These are phyloP conservation scores for Dicrurus megarhynchus DNA, from an alignment of 2,113 vertebrate species.

Conservation along the genomic window DNA sequence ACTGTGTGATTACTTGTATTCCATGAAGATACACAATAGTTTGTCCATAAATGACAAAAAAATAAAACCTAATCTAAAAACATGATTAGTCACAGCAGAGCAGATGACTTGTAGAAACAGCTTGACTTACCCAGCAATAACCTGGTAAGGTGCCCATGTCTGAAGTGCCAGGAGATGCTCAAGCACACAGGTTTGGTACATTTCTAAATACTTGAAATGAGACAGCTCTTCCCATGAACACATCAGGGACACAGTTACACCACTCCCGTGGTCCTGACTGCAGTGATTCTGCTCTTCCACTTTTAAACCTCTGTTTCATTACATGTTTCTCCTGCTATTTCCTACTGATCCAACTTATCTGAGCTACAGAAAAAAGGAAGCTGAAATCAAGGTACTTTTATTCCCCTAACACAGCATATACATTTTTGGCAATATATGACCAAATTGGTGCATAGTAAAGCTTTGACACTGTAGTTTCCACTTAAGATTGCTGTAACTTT, in stretches of 20 bases:
- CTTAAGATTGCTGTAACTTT: background rate
- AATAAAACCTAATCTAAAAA: background rate
- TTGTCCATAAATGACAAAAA: background rate
- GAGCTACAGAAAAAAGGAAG: background rate
- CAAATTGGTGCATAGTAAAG: background rate
- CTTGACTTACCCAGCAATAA: background rate
- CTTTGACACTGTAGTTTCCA: background rate
- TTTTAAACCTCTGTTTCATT: background rate
- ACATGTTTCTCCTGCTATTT: background rate
- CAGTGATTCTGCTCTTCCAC: background rate
- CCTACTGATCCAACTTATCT: background rate
- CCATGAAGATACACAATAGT: background rate
- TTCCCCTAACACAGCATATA: background rate
- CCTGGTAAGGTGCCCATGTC: background rate
- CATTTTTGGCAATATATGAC: background rate
- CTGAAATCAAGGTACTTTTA: background rate
- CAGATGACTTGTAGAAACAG: background rate
- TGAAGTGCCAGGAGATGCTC: background rate
- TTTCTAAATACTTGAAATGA: background rate
- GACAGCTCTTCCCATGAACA: background rate
- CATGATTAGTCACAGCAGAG: rapidly evolving
- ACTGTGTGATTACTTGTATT: background rate
- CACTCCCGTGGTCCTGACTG: rapidly evolving
- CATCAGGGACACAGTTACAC: background rate
- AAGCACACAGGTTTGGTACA: background rate